A percentile compares a stretch with the other conserved stretches of the same genome.
These are phyloP conservation scores for Anaspis maculata DNA, from an alignment of 2,888 invertebrate species.

Conservation along the genomic window DNA sequence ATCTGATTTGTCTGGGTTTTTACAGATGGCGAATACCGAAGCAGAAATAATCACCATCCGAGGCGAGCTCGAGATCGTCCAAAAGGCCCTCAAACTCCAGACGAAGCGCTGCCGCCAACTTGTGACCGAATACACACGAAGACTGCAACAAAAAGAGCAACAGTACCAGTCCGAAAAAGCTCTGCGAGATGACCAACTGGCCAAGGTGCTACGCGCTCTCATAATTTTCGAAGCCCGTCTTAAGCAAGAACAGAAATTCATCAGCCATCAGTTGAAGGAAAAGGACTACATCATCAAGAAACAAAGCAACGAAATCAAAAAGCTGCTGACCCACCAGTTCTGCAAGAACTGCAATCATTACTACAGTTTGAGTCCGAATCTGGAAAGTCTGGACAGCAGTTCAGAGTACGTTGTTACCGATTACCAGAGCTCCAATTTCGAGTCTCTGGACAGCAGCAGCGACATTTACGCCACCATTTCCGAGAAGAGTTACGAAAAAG, in stretches of 20 bases:
- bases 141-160: constrained; percentile 52
- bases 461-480: constrained; percentile 39
- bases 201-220: constrained; percentile 60
- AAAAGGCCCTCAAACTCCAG: constrained; percentile 56
- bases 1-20: no score
- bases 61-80: constrained; percentile 58
- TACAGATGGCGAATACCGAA: constrained; percentile 59
- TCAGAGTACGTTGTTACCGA: constrained; percentile 38
- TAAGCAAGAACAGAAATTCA: constrained; percentile 63
- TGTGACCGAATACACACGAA: constrained; percentile 55
- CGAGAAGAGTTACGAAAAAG: constrained; percentile 31
- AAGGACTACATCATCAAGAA: constrained; percentile 64
- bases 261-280: constrained; percentile 58
- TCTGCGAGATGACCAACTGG: constrained; percentile 62
- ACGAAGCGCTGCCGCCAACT: constrained; percentile 60
- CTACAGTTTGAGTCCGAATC: constrained; percentile 28
- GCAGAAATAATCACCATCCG: constrained; percentile 51
- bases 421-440: constrained; percentile 38
- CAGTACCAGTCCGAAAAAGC: constrained; percentile 53
- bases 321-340: constrained; percentile 48
- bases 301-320: constrained; percentile 61
- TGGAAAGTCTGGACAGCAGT: constrained; percentile 39
- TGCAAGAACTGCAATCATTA: constrained; percentile 41
- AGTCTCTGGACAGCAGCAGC: constrained; percentile 39
- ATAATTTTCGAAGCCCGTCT: constrained; percentile 64